phyloP scores from a whole-genome alignment of 2,888 invertebrate species.

The Morpho achilles region DNA sequence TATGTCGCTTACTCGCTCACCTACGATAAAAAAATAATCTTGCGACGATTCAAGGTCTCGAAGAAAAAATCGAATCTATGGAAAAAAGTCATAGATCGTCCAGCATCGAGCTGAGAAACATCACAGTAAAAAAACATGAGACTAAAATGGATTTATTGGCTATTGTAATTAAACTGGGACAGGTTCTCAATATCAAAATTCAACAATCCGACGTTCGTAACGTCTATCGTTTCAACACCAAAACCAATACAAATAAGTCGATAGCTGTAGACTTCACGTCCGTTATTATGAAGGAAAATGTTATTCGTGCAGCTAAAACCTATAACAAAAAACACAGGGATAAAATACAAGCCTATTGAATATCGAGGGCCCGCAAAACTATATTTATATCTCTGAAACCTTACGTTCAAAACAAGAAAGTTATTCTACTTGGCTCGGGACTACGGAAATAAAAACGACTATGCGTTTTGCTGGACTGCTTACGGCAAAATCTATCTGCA shows the following conservation, averaged over 20 bases:
- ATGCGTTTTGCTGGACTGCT: background rate
- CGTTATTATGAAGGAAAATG: background rate
- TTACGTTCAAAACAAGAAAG: background rate
- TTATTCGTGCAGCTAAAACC: background rate
- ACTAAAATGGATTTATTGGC: background rate
- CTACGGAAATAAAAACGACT: background rate
- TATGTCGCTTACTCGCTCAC: too few relatives aligned
- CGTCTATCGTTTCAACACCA: background rate
- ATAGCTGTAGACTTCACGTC: background rate
- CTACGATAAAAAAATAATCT: too few relatives aligned
- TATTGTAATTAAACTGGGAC: too few relatives aligned
- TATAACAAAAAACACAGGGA: background rate
- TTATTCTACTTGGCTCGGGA: background rate
- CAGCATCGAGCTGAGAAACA: too few relatives aligned
- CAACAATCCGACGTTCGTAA: background rate
- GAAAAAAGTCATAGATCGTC: too few relatives aligned
- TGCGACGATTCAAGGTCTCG: too few relatives aligned
- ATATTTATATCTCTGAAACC: background rate
- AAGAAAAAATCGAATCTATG: too few relatives aligned
- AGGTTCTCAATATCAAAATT: background rate
- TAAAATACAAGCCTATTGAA: background rate
- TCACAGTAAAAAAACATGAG: background rate
- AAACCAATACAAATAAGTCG: background rate
- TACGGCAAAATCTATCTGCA: background rate
- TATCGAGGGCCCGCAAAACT: background rate